Evolutionary conservation across 2,113 vertebrate genomes (phyloP).

Genomic region (Cryptomyrus ogoouensis): DNA sequence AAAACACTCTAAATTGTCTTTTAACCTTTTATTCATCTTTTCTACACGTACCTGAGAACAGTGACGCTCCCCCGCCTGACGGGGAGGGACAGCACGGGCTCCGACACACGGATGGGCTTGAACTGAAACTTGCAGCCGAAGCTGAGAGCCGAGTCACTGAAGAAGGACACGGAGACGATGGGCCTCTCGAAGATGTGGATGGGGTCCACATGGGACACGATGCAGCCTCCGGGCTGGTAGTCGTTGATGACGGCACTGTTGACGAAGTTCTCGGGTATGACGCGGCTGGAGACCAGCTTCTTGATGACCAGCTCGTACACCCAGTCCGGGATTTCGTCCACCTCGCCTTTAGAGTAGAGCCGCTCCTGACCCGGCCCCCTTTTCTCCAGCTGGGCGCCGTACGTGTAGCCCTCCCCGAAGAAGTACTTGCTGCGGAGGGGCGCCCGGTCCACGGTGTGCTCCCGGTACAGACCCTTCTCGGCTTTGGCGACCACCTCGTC

Average conservation of each 20-base stretch:
- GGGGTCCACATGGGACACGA: conserved; percentile 94
- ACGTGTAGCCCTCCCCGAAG: conserved; percentile 97
- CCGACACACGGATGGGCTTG: conserved; percentile 94
- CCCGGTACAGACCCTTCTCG: conserved; percentile 85
- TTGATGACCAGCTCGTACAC: conserved; percentile 89
- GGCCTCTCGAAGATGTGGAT: conserved; percentile 98
- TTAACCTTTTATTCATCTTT: background rate
- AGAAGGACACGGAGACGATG: conserved; percentile 96
- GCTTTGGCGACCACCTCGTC: conserved; percentile 86
- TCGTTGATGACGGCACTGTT: conserved; percentile 98
- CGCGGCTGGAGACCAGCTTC: conserved; percentile 76
- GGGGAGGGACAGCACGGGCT: conserved; percentile 87
- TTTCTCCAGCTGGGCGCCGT: conserved; percentile 91
- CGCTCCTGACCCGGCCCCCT: conserved; percentile 92
- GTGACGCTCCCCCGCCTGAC: conserved; percentile 91
- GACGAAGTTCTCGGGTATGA: conserved; percentile 90
- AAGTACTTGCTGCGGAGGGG: conserved; percentile 98
- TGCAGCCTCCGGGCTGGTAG: conserved; percentile 95
- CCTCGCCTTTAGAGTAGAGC: conserved; percentile 84
- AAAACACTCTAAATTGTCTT: background rate
- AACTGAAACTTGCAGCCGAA: conserved; percentile 99
- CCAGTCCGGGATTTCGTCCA: conserved; percentile 89
- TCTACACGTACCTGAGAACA: conserved; percentile 77
- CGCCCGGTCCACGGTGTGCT: conserved; percentile 92
- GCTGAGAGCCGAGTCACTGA: conserved; percentile 95